Base-by-base conservation (phyloP, 2,113 vertebrate genomes). In the Oncorhynchus keta region DNA sequence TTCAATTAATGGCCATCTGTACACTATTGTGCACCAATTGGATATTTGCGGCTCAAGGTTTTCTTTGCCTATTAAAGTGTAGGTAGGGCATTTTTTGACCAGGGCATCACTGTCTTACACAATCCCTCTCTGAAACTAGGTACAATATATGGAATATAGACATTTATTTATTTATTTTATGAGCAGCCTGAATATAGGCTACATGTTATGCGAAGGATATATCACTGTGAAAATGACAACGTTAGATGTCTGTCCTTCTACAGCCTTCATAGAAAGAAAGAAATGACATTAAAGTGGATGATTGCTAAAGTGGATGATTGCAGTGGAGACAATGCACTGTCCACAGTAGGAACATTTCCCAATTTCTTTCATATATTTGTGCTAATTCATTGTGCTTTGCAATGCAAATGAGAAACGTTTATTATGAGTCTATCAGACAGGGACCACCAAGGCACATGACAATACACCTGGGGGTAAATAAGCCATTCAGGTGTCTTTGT, bases 271-370 rank as follows among this genome's bases (percentile, higher is more conserved):
- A 5, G 51, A 70, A 55, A 59, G 62, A 75, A 78, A 77, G 7
- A 81, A 79, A 79, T 24, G 73, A 80, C 49, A 81, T 77, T 22
- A 26, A 45, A 35, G 35, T 35, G 35, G 35, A 35, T 35, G 35
- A 35, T 35, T 75, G 72, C 81, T 74, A 79, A 81, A 90, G 84
- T 69, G 80, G 51, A 85, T 49, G 55, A 89, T 66, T 86, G 83
- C 83, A 65, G 70, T 77, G 22, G 62, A 75, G 75, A 80, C 76
- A 75, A 78, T 81, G 59, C 73, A 61, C 73, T 18, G 66, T 78
- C 78, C 75, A 86, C 83, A 86, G 88, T 83, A 64, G 55, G 75
- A 74, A 89, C 84, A 89, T 85, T 87, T 70, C 80, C 83, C 84
- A 85, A 85, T 90, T 89, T 87, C 78, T 77, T 7, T 14, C 65